These are phyloP conservation scores for Empis stercorea DNA, from an alignment of 2,888 invertebrate species.

Conservation along the genomic window DNA sequence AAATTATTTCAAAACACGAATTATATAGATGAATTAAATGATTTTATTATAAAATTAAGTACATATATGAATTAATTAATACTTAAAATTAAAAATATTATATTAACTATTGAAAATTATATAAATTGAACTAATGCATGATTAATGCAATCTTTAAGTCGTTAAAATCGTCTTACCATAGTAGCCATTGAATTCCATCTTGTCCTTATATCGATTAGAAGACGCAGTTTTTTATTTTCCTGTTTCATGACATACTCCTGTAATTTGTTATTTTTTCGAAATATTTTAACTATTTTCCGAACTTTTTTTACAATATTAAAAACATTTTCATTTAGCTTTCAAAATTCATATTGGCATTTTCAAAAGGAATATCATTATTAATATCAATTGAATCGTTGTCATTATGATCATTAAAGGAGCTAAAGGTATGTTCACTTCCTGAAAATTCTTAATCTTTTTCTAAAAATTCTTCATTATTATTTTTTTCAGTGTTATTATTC, in stretches of 20 bases:
- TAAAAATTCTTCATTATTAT: conserved; percentile 4
- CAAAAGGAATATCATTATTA: background rate
- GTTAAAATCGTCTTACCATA: conserved; percentile 1
- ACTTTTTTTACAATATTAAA: background rate
- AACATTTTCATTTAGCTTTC: background rate
- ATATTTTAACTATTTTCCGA: background rate
- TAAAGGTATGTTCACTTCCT: background rate
- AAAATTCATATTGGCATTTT: background rate
- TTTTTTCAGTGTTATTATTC: background rate
- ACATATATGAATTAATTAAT: no score
- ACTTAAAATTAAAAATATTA: no score
- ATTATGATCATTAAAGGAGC: background rate
- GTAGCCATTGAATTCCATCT: conserved; percentile 2
- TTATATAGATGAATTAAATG: no score
- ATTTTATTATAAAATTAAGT: no score
- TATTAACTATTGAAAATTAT: no score
- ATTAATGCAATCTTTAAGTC: conserved; percentile 1
- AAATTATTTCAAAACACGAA: no score
- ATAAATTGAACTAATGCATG: background rate
- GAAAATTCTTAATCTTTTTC: background rate
- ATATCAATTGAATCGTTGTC: background rate
- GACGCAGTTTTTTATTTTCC: conserved; percentile 3
- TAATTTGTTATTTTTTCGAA: conserved; percentile 2
- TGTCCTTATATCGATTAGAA: conserved; percentile 3
- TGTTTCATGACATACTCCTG: conserved; percentile 1